Evolutionary conservation across 2,888 invertebrate genomes (phyloP), one percentile per base, ranked within the genome.

Genomic region (Acleris laterana): DNA sequence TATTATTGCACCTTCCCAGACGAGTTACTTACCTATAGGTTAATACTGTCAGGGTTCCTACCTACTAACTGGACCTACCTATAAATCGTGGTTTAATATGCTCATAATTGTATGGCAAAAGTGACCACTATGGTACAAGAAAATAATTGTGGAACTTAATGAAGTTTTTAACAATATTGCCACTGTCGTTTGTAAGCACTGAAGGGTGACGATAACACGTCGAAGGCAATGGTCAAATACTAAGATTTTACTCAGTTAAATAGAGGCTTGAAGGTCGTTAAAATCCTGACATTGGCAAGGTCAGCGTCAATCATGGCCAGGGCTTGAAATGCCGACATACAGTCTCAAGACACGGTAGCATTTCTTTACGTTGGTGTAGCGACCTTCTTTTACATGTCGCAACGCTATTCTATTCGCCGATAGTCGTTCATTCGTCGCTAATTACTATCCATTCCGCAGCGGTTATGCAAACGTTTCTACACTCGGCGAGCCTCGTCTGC

Each of bases 351-450:
- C 32, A 32, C 9, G 32, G 32, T 9, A 46, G 46, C 46, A 9
- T n/a, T 20, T 48, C 32, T 48, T 46, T 51, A 19, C 25, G 50
- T 55, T 50, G 56, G 22, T 44, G 38, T 22, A 17, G 52, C 52
- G 63, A 58, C 63, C 63, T 63, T 63, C 63, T 63, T n/a, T n/a
- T 63, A 63, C 28, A 22, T 52, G 48, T 44, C 48, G 32, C 19
- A 32, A 32, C 57, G 58, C 58, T 32, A 63, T 52, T 52, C 32
- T 52, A 58, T 51, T 46, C 44, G 20, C 52, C 63, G 58, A 52
- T 51, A 46, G 52, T 17, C 28, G 19, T 25, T 58, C 48, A 63
- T 38, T 58, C n/a, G 16, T 22, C 13, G 32, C 32, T 32, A 32
- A 32, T 32, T 63, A 63, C 58, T 46, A 52, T 58, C 58, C 58